A percentile compares a stretch with the other conserved stretches of the same genome.
phyloP scores from a whole-genome alignment of 2,888 invertebrate genomes.

The Tetheella fluctuosa region DNA sequence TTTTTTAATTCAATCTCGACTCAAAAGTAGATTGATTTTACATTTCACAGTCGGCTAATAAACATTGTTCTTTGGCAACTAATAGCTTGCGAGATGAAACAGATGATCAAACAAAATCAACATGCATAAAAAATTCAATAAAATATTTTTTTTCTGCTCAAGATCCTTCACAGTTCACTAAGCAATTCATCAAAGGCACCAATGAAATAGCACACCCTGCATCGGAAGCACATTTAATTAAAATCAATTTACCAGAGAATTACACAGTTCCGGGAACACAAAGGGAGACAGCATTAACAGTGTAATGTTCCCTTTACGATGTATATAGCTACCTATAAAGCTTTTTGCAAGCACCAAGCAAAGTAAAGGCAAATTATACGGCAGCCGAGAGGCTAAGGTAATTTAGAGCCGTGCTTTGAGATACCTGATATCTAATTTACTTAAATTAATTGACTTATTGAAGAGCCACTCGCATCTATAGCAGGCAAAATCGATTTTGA shows the following conservation, averaged over 20 bases:
- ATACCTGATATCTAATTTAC: not conserved
- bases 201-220: not conserved
- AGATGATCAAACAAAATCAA: no score
- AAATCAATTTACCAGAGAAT: not conserved
- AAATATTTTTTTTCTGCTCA: not conserved
- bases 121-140: no score
- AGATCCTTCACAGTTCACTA: not conserved
- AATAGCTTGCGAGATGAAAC: no score
- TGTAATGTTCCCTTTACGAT: not conserved
- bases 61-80: no score
- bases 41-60: no score
- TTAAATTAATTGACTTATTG: conserved; percentile 4
- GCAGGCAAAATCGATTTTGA: not conserved
- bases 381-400: conserved; percentile 1
- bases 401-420: not conserved
- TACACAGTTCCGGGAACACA: not conserved
- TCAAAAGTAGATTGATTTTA: no score
- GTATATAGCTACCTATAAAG: not conserved
- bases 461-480: not conserved
- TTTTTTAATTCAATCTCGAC: no score
- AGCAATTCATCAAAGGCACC: not conserved
- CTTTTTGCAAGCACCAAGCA: not conserved
- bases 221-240: conserved; percentile 6
- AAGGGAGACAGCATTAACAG: not conserved
- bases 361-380: conserved; percentile 1